Evolutionary conservation across 2,797 vertebrate species (phyloP), one percentile per base, ranked within the genome.

Genomic region (Pseudochromis fuscus): DNA sequence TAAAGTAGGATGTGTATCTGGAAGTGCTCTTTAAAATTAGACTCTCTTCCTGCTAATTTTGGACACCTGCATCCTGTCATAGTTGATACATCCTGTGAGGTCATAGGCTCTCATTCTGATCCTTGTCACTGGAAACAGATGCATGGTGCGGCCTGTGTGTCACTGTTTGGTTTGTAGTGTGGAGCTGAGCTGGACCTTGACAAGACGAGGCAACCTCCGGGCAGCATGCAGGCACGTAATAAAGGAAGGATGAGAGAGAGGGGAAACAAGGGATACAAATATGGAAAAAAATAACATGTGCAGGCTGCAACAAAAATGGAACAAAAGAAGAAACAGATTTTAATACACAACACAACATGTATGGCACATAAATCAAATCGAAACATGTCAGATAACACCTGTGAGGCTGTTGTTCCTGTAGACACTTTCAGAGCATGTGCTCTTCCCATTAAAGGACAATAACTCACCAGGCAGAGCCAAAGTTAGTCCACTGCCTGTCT

Each of bases 1-100:
- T 63, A 35, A 68, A 69, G 62, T 65, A 28, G 49, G 59, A 82
- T 28, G 55, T 42, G 55, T 18, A 45, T 72, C 60, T 75, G 80
- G 67, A 87, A 59, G 65, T 46, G 13, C 35, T 81, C 60, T 83
- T 80, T 86, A 85, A 88, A 90, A 87, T 89, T 75, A 89, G 73
- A 75, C 79, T 45, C 23, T 72, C 87, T 90, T 93, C 89, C 89
- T 88, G 79, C 72, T 85, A 68, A 68, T 79, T 79, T 81, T 72
- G 63, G 72, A 83, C 92, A 93, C 89, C 91, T 93, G 93, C 85
- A 87, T 94, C 93, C 92, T 91, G 89, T 79, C 88, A 90, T 85
- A 86, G 86, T 88, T 44, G 67, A 82, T 31, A 64, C 79, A 78
- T 90, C 89, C 91, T 88, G 81, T 88, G 81, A 83, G 79, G 81